Evolutionary conservation across 2,797 vertebrate species (phyloP).

Genomic region (Zalophus californianus): DNA sequence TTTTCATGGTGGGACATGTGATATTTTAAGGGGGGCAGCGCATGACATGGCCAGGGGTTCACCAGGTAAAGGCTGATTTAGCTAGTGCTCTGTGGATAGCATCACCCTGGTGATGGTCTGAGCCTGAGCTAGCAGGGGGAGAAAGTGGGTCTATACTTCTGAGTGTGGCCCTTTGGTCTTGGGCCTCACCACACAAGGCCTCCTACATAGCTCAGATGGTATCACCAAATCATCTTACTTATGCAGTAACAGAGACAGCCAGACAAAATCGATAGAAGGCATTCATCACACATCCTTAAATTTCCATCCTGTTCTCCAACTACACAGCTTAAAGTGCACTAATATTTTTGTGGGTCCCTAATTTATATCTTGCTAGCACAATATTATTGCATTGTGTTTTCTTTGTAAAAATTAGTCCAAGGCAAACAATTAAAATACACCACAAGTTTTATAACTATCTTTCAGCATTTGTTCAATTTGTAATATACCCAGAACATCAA

Average conservation of each 20-base stretch:
- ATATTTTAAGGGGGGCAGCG: neutral
- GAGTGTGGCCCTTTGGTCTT: neutral
- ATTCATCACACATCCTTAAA: neutral
- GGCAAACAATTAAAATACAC: neutral
- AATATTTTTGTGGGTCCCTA: neutral
- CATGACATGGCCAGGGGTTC: neutral
- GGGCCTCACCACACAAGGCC: neutral
- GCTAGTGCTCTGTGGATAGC: neutral
- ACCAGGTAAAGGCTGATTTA: neutral
- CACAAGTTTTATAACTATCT: neutral
- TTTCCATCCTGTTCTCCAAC: neutral
- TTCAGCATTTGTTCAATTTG: neutral
- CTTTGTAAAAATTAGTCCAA: neutral
- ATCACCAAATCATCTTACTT: neutral
- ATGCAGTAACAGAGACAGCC: neutral
- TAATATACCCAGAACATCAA: neutral
- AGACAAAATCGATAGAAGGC: neutral
- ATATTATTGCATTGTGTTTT: neutral
- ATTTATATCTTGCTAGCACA: constrained; percentile 7
- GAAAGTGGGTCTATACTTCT: neutral
- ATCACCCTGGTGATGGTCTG: neutral
- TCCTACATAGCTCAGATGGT: neutral
- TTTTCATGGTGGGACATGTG: neutral
- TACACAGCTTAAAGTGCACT: neutral
- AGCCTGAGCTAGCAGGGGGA: neutral